These are phyloP conservation scores for Carterocephalus palaemon DNA, from an alignment of 2,888 invertebrate species.

Conservation along the genomic window DNA sequence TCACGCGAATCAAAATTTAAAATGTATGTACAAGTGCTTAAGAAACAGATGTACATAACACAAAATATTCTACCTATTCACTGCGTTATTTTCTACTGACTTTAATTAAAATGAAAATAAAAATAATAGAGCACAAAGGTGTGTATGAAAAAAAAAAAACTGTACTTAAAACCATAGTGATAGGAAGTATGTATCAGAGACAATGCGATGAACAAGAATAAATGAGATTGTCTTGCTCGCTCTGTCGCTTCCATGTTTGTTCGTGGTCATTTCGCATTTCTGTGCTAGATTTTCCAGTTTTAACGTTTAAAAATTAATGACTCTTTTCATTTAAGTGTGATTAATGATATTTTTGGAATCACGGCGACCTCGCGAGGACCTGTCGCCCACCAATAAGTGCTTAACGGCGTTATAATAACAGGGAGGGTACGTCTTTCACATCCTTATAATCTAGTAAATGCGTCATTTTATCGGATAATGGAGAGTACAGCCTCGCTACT, in stretches of 20 bases:
- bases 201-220: slow-evolving; percentile 32
- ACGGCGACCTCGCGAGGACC: slow-evolving; percentile 73
- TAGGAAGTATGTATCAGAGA: slow-evolving; percentile 46
- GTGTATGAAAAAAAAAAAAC: no score
- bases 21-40: no score
- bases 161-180: no score
- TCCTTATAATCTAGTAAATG: slow-evolving; percentile 75
- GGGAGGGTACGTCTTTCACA: slow-evolving; percentile 78
- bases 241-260: slow-evolving; percentile 78
- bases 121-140: no score
- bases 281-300: slow-evolving; percentile 74
- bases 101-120: no score
- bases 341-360: slow-evolving; percentile 73
- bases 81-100: no score
- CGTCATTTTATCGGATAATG: slow-evolving; percentile 76
- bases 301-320: slow-evolving; percentile 65
- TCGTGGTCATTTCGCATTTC: slow-evolving; percentile 76
- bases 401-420: slow-evolving; percentile 70
- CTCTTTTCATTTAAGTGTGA: slow-evolving; percentile 64
- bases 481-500: slow-evolving; percentile 48
- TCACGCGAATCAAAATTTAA: no score
- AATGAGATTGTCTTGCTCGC: slow-evolving; percentile 63
- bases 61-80: no score
- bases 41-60: no score
- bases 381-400: slow-evolving; percentile 70